Evolutionary conservation across 2,797 vertebrate genomes (phyloP).

Genomic region (Hybognathus amarus): DNA sequence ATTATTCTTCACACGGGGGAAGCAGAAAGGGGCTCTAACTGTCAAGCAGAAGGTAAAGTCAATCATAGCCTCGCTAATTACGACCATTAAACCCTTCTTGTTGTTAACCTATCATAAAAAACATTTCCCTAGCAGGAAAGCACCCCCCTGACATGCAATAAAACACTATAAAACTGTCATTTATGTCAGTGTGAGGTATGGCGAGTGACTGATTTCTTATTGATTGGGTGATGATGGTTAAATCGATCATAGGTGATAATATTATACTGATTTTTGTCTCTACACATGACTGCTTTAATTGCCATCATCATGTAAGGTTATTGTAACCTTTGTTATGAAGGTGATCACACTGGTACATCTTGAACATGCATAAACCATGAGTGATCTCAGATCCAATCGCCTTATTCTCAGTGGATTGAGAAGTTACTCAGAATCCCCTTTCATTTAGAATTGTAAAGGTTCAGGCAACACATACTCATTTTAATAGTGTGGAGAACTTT

Average conservation of each 20-base stretch:
- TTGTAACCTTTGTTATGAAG: background rate
- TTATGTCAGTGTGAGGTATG: background rate
- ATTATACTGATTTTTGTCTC: background rate
- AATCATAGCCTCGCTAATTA: constrained; percentile 47
- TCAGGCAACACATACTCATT: background rate
- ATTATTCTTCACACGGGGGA: constrained; percentile 8
- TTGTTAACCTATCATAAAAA: constrained; percentile 46
- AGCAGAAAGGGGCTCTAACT: constrained; percentile 26
- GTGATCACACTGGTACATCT: background rate
- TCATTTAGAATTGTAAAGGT: background rate
- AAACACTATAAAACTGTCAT: constrained; percentile 25
- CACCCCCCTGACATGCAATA: constrained; percentile 14
- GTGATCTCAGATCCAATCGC: background rate
- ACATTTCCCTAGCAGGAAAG: constrained; percentile 15
- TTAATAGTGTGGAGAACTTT: background rate
- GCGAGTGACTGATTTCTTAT: constrained; percentile 12
- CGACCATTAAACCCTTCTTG: constrained; percentile 14
- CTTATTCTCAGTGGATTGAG: constrained; percentile 6
- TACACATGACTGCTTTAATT: background rate
- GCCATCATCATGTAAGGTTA: background rate
- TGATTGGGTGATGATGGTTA: constrained; percentile 9
- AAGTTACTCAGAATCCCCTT: constrained; percentile 5
- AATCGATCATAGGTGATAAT: constrained; percentile 8
- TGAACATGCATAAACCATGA: constrained; percentile 15
- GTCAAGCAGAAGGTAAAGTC: constrained; percentile 34